These are phyloP conservation scores for Speoplatyrhinus poulsoni DNA, from an alignment of 2,113 vertebrate genomes.

Conservation along the genomic window DNA sequence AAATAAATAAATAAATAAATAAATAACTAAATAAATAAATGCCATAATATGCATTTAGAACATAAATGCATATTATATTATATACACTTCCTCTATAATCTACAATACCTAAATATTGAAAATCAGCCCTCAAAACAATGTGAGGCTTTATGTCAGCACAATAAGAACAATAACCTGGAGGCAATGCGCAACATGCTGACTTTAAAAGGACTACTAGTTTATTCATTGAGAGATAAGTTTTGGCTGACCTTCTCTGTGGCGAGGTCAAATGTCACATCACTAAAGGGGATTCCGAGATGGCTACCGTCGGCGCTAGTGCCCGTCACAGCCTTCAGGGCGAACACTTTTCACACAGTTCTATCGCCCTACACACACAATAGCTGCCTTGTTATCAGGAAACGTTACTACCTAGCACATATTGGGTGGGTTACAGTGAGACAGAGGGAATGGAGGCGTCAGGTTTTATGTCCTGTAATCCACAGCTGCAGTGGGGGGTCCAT, in stretches of 20 bases:
- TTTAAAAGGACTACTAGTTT: constrained; percentile 64
- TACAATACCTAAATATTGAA: background rate
- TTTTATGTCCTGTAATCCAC: constrained; percentile 42
- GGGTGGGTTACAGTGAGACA: constrained; percentile 22
- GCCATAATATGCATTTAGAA: too few relatives aligned
- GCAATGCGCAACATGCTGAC: constrained; percentile 37
- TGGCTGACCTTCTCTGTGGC: constrained; percentile 65
- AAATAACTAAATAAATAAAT: too few relatives aligned
- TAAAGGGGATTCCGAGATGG: constrained; percentile 63
- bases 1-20: too few relatives aligned
- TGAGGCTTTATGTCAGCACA: constrained; percentile 7
- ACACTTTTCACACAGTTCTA: constrained; percentile 57
- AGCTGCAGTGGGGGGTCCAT: constrained; percentile 53
- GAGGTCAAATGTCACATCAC: constrained; percentile 67
- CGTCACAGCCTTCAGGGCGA: constrained; percentile 54
- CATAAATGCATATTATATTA: too few relatives aligned
- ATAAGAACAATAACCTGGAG: constrained; percentile 2
- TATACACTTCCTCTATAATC: too few relatives aligned
- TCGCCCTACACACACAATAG: constrained; percentile 67
- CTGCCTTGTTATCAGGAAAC: constrained; percentile 63
- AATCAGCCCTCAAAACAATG: constrained; percentile 25
- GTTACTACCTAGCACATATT: constrained; percentile 58
- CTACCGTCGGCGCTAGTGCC: constrained; percentile 32
- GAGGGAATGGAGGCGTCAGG: constrained; percentile 8
- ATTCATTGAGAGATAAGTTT: constrained; percentile 68